Evolutionary conservation across 1,140 invertebrate genomes (phyloP), one percentile per base, ranked within the genome.

Genomic region (Drosophila leontia): DNA sequence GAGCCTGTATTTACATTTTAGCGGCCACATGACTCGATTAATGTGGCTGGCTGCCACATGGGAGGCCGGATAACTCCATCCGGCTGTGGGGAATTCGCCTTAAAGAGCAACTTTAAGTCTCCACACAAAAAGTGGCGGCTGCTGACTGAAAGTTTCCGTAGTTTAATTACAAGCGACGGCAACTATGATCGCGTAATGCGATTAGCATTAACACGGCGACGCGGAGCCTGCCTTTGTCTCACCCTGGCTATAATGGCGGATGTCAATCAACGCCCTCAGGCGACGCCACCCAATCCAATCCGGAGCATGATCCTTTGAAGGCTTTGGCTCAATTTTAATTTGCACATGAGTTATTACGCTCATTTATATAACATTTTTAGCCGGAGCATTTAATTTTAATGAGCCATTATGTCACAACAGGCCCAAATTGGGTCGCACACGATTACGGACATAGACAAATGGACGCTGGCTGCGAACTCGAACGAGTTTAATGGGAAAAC

Each of bases 161-260:
- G 79, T 84, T 88, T 83, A 87, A 87, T 87, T 83, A 80, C 58
- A 48, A 53, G 26, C 39, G 58, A 74, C 53, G 77, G 41, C 64
- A 90, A 87, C 84, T 88, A 88, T 88, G 69, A 80, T 74, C 80
- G 74, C 68, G 59, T 88, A 90, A 90, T 90, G 85, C 78, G 84
- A 84, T 88, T 88, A 88, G 41, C 48, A 42, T 62, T 57, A 57
- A 58, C 59, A 42, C 60, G 44, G 58, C 48, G 67, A 45, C 67
- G 51, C 29, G 45, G 17, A 34, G 17, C 41, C 41, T 29, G 34
- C 19, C 35, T 23, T 23, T 39, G 37, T n/a, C 53, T 56, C 53
- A 56, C 26, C 53, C 35, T 48, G 70, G 70, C 6, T 41, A 44
- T 78, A 75, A 84, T 47, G 41, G 48, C 55, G 44, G 35, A 35